Evolutionary conservation across 2,888 invertebrate species (phyloP).

Genomic region (Gerris lacustris): DNA sequence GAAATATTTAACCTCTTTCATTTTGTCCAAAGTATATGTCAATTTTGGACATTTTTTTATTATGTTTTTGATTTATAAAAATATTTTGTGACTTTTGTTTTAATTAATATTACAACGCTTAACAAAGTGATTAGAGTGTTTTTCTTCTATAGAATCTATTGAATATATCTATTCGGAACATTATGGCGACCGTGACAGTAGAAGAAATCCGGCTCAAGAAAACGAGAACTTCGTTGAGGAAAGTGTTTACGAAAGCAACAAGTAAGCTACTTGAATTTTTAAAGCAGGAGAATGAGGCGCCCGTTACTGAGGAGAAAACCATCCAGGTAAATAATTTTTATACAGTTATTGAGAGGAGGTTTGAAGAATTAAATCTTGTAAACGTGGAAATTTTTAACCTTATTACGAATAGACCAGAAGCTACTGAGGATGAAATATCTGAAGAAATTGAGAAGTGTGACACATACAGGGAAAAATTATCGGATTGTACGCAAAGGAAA

Average conservation of each 20-base stretch:
- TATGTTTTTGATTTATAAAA: not conserved
- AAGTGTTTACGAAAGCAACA: not conserved
- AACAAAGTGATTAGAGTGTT: not conserved
- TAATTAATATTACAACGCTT: not conserved
- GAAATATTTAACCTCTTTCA: not conserved
- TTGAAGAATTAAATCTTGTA: not conserved
- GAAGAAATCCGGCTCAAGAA: not conserved
- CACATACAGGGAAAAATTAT: not conserved
- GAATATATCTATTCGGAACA: not conserved
- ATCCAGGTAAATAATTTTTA: not conserved
- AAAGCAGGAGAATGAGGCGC: not conserved
- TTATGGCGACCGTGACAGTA: not conserved
- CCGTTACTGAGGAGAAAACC: not conserved
- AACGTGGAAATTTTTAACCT: not conserved
- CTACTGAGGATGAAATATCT: not conserved
- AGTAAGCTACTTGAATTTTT: not conserved
- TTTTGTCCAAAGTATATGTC: not conserved
- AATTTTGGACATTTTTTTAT: not conserved
- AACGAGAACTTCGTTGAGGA: slow-evolving; percentile 1
- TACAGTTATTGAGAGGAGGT: not conserved
- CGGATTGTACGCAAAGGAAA: not conserved
- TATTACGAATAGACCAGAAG: not conserved
- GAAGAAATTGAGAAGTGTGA: not conserved
- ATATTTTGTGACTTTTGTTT: not conserved
- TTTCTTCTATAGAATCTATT: not conserved